These are phyloP conservation scores for Selenia dentaria DNA, from an alignment of 2,888 invertebrate genomes.

Conservation along the genomic window DNA sequence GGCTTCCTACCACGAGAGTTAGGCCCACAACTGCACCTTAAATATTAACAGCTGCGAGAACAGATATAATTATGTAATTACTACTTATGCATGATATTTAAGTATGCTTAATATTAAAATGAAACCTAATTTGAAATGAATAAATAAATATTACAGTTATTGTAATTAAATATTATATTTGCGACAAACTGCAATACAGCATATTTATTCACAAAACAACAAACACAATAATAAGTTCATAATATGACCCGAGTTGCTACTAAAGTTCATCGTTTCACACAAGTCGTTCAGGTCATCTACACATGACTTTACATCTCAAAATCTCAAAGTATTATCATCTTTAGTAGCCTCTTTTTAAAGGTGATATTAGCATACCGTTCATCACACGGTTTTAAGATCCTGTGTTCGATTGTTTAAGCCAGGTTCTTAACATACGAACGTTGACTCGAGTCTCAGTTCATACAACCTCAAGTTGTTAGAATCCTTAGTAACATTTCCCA, in stretches of 20 bases:
- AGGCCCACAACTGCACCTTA: too few species aligned
- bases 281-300: slow-evolving; percentile 25
- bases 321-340: slow-evolving; percentile 1
- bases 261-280: slow-evolving; percentile 3
- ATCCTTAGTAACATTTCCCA: slow-evolving; percentile 27
- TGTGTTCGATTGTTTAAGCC: slow-evolving; percentile 21
- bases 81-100: too few species aligned
- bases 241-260: neutral
- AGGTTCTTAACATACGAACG: neutral
- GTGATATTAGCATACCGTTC: slow-evolving; percentile 1
- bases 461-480: slow-evolving; percentile 28
- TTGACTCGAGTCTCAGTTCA: slow-evolving; percentile 26
- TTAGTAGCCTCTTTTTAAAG: neutral
- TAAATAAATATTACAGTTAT: too few species aligned
- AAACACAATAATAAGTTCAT: neutral
- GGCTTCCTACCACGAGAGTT: too few species aligned
- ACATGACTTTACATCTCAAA: slow-evolving; percentile 2
- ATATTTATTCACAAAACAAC: too few species aligned
- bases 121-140: too few species aligned
- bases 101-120: too few species aligned
- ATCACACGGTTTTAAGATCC: neutral
- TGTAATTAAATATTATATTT: too few species aligned
- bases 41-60: too few species aligned
- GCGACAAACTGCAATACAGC: too few species aligned
- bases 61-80: too few species aligned